phyloP scores from a whole-genome alignment of 2,888 invertebrate genomes.

The Hemaris fuciformis region DNA sequence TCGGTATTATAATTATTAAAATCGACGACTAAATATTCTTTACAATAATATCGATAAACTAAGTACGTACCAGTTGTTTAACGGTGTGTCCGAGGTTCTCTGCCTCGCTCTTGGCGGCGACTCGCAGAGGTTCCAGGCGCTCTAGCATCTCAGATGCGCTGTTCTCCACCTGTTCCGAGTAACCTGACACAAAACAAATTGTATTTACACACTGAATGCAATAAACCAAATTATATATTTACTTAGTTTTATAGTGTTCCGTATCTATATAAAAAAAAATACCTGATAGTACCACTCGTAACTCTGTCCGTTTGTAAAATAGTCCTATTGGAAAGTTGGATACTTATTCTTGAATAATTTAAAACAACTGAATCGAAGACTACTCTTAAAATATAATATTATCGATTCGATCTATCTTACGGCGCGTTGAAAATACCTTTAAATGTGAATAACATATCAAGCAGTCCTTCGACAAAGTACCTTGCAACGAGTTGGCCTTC shows the following conservation, averaged over 20 bases:
- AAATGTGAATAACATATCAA: not conserved
- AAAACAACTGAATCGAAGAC: no score
- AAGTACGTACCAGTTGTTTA: conserved; percentile 82
- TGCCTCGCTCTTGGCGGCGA: conserved; percentile 94
- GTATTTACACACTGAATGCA: not conserved
- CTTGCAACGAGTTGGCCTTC: conserved; percentile 86
- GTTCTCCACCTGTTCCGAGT: conserved; percentile 89
- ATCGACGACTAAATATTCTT: not conserved
- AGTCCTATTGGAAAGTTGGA: no score
- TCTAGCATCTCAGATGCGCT: conserved; percentile 91
- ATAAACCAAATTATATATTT: no score
- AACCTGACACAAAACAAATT: conserved; percentile 67
- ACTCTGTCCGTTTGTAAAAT: no score
- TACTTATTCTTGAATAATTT: no score
- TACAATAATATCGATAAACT: not conserved
- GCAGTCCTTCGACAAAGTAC: conserved; percentile 34
- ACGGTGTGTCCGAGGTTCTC: conserved; percentile 96
- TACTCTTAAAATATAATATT: no score
- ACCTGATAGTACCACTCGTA: no score
- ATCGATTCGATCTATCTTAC: no score
- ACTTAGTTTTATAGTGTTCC: no score
- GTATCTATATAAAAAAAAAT: no score
- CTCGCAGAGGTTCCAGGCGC: conserved; percentile 90
- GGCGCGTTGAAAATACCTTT: no score
- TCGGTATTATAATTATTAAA: no score